These are phyloP conservation scores for Eupristina koningsbergeri DNA, from an alignment of 1,140 invertebrate species.

Conservation along the genomic window DNA sequence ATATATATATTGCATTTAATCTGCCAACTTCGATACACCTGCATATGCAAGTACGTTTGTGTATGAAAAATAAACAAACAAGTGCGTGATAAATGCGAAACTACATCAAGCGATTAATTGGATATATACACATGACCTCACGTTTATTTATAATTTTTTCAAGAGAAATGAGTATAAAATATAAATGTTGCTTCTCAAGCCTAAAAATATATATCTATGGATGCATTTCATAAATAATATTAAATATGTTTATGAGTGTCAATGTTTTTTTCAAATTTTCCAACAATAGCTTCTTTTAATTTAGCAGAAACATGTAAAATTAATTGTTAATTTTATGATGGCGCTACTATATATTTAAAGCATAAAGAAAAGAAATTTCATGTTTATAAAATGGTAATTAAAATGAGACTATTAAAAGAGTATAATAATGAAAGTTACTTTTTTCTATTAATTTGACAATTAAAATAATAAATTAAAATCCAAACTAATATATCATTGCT, in stretches of 20 bases:
- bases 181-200: background rate
- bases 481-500: too few relatives aligned
- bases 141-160: constrained; percentile 22
- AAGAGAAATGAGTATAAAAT: background rate
- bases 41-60: background rate
- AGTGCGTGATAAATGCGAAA: constrained; percentile 15
- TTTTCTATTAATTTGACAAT: too few relatives aligned
- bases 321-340: too few relatives aligned
- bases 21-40: background rate
- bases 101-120: constrained; percentile 47
- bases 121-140: constrained; percentile 25
- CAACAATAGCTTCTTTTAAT: too few relatives aligned
- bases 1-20: too few relatives aligned
- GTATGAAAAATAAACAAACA: background rate
- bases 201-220: background rate
- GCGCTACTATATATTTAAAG: too few relatives aligned
- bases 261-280: background rate
- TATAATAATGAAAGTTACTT: too few relatives aligned
- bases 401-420: too few relatives aligned
- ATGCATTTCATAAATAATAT: background rate
- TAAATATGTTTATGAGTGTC: background rate
- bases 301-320: too few relatives aligned
- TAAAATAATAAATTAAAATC: too few relatives aligned
- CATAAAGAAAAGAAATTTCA: too few relatives aligned
- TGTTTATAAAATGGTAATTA: too few relatives aligned